Evolutionary conservation across 2,113 vertebrate species (phyloP), one percentile per base, ranked within the genome.

Genomic region (Pedionomus torquatus): DNA sequence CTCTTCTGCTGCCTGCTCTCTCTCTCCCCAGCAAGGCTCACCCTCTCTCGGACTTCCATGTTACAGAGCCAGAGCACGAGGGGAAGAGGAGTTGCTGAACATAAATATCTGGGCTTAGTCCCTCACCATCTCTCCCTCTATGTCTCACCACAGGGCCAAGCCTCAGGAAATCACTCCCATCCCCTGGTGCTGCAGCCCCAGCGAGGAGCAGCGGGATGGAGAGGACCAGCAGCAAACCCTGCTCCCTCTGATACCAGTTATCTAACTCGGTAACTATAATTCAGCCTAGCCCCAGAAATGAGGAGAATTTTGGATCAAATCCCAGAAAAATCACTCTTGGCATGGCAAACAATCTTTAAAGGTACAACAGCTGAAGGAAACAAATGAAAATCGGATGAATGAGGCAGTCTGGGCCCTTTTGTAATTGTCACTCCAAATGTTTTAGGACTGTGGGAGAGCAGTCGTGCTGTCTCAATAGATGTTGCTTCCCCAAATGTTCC

Each of bases 291-390:
- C 88, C 75, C 48, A 94, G 61, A 82, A 92, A 88, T 20, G 25
- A 83, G 44, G 20, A 81, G 48, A 91, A 76, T 66, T 89, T 83
- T 92, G 83, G 75, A 94, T 48, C 57, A 61, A 75, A 90, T 78
- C 75, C 79, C 70, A 95, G 92, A 82, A 94, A 87, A 83, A 90
- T 71, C 65, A 85, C 55, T 82, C 60, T 82, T 74, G 61, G 70
- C 51, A 52, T 16, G 23, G 51, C 1, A 1, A 83, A 85, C 35
- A 71, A 75, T 75, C 75, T 84, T 90, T 54, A 54, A 94, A 90
- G 55, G 60, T 94, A 46, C 70, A 85, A 85, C 46, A 66, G 65
- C 46, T 43, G 83, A 88, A 72, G 60, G 83, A 74, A 92, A 85
- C 70, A 78, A 95, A 90, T 41, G 51, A 88, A 70, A 78, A 78